Conservation (phyloP, 2,797 vertebrate genomes). For the Argentina silus region DNA sequence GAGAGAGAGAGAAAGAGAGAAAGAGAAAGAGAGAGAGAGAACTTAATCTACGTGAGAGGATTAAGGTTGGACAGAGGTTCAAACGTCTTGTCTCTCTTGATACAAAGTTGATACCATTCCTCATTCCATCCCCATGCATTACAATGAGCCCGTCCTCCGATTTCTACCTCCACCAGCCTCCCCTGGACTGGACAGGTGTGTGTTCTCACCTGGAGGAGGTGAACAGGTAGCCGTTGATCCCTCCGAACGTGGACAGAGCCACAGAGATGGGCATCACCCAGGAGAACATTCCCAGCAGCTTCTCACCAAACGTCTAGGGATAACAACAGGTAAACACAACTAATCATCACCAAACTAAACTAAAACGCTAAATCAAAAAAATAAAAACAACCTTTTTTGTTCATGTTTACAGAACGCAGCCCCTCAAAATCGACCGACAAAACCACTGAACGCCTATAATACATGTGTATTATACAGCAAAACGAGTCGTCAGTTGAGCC, state of each 20-base stretch:
- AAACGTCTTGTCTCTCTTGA: too few species aligned
- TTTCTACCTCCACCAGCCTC: too few species aligned
- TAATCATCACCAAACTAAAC: not conserved
- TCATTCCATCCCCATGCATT: too few species aligned
- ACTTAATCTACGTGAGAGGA: too few species aligned
- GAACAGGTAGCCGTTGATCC: constrained; percentile 98
- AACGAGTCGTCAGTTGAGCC: too few species aligned
- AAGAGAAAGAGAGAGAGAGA: not conserved
- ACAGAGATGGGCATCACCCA: constrained; percentile 96
- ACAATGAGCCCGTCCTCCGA: too few species aligned
- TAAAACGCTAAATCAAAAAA: not conserved
- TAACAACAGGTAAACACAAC: not conserved
- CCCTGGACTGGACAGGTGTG: not conserved
- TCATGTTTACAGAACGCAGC: too few species aligned
- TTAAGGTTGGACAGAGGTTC: not conserved
- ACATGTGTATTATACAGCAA: too few species aligned
- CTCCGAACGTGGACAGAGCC: constrained; percentile 95
- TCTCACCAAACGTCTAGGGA: constrained; percentile 93
- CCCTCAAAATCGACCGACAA: too few species aligned
- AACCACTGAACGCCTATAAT: not conserved
- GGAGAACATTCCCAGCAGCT: constrained; percentile 93
- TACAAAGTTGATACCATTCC: too few species aligned
- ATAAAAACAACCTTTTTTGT: not conserved
- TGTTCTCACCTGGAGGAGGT: constrained; percentile 89
- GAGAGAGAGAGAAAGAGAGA: constrained; percentile 2